A percentile compares a stretch with the other conserved stretches of the same genome.
Conservation (phyloP, 2,888 invertebrate species). For the Dorcus hopei region DNA sequence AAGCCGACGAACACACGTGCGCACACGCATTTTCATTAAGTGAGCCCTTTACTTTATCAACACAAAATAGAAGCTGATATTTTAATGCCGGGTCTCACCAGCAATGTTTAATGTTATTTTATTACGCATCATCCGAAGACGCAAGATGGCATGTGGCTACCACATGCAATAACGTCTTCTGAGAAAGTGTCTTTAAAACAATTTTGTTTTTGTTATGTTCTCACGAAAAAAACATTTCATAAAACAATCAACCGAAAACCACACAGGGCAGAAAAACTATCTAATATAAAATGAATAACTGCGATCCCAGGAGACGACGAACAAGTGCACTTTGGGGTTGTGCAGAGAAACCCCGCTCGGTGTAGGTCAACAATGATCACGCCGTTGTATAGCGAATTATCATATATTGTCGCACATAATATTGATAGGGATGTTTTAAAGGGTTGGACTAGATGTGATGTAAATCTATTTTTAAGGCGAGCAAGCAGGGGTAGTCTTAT, state of each 20-base stretch:
- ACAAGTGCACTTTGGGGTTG: slow-evolving; percentile 23
- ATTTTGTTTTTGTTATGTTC: neutral
- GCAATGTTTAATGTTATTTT: too few relatives aligned
- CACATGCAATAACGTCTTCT: too few relatives aligned
- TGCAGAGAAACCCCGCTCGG: slow-evolving; percentile 14
- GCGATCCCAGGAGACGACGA: slow-evolving; percentile 15
- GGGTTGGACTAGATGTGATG: neutral
- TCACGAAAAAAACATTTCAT: neutral
- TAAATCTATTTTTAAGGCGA: too few relatives aligned
- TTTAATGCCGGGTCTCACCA: too few relatives aligned
- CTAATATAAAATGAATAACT: neutral
- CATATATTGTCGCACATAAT: slow-evolving; percentile 26
- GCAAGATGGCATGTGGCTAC: too few relatives aligned
- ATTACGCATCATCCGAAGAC: too few relatives aligned
- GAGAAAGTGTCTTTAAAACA: neutral
- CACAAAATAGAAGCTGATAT: too few relatives aligned
- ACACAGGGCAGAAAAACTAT: neutral
- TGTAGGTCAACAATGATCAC: slow-evolving; percentile 26
- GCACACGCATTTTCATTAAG: neutral
- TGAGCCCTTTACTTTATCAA: neutral
- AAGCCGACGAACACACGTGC: slow-evolving; percentile 8
- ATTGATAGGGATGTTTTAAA: slow-evolving; percentile 4
- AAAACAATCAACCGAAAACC: neutral
- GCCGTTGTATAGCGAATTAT: slow-evolving; percentile 31
- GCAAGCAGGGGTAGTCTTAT: too few relatives aligned